Evolutionary conservation across 2,797 vertebrate genomes (phyloP), one percentile per base, ranked within the genome.

Genomic region (Bovichtus diacanthus): DNA sequence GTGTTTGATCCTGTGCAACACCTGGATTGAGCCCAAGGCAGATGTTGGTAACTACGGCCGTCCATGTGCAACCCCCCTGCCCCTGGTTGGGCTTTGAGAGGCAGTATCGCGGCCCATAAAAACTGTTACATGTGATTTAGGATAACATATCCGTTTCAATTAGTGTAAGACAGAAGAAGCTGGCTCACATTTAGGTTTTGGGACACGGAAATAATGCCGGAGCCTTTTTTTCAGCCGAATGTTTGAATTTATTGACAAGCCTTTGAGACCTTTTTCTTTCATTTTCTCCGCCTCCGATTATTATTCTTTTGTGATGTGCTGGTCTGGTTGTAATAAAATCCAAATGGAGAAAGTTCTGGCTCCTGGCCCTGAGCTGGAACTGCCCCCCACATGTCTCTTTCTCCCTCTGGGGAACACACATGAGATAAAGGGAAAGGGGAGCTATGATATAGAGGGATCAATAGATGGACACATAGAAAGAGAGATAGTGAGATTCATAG

Each of bases 281-380:
- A 61, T 55, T 78, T 63, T 66, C 64, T 31, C 13, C 19, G 18
- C 41, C 29, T 75, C 68, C 85, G 80, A 92, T 89, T 88, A 89
- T 91, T 87, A 75, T 89, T 86, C 86, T 90, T 93, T 67, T 78
- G 72, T 63, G 81, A 87, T 74, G 31, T 74, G 75, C 82, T 50
- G 81, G 74, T 73, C 83, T 88, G 90, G 88, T 83, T 83, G 75
- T 90, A 93, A 94, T 93, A 87, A 94, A 94, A 92, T 76, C 75
- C 91, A 94, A 95, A 92, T 91, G 88, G 74, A 76, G 84, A 86
- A 74, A 75, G 76, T 68, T 87, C 74, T 87, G 84, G 70, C 77
- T 87, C 65, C 84, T 81, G 78, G 87, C 87, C 53, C 74, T 67
- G 51, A 61, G 63, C 60, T 86, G 74, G 73, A 89, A 72, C 69